Conservation (phyloP, 2,797 vertebrate genomes). For the Acipenser transmontanus region DNA sequence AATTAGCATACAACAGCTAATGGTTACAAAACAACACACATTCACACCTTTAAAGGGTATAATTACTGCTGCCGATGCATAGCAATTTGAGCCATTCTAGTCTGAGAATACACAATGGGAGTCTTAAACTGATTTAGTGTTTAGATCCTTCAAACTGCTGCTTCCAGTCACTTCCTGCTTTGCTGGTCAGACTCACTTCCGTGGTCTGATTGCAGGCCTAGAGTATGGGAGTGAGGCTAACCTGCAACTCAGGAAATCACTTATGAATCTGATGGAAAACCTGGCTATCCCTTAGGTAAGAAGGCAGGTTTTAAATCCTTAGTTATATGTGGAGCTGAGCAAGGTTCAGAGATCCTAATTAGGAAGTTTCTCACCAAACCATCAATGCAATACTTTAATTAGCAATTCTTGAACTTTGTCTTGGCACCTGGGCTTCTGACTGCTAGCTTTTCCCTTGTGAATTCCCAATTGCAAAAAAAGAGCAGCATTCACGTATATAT, state of each 20-base stretch:
- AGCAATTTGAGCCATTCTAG: no score
- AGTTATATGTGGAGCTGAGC: not conserved
- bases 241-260: not conserved
- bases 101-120: not conserved
- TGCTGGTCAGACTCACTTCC: not conserved
- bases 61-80: no score
- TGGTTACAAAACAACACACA: not conserved
- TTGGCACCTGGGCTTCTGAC: no score
- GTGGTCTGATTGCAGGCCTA: not conserved
- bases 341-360: not conserved
- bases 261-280: not conserved
- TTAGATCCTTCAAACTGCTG: no score
- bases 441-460: not conserved
- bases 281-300: no score
- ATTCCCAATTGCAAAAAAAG: not conserved
- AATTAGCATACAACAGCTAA: not conserved
- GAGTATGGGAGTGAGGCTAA: not conserved
- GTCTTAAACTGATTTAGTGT: no score
- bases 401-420: not conserved
- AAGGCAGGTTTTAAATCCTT: no score
- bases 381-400: not conserved
- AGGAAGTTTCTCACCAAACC: not conserved
- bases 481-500: not conserved
- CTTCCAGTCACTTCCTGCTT: no score
- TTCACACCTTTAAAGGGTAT: no score